Base-by-base conservation (phyloP, 2,888 invertebrate genomes). In the Lampropteryx suffumata region DNA sequence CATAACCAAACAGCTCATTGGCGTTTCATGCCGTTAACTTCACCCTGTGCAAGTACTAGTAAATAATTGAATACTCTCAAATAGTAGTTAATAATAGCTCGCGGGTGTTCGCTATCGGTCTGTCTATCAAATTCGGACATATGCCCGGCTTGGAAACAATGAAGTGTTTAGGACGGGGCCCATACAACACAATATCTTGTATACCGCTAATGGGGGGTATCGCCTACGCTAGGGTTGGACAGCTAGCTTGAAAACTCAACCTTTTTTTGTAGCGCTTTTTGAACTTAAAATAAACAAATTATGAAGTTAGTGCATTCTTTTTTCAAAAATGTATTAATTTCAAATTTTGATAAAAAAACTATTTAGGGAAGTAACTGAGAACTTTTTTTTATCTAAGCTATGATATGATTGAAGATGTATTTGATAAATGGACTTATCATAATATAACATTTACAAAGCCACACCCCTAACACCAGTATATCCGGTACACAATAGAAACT, bases 101-200 rank as follows among this genome's bases (percentile, higher is more conserved):
- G 53, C 40, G 53, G 54, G 50, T 43, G 30, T 50, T 35, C 11
- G 28, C 64, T 79, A 82, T 80, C 79, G 65, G 58, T 28, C 47
- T 53, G 63, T 64, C 72, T 73, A 82, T 83, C 82, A 76, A 69
- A 71, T 69, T 71, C 69, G 70, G 71, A 68, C 77, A 79, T 65
- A 67, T 64, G 70, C 65, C 69, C 62, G 53, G 59, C 52, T 62
- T 64, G 61, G 65, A 69, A 79, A 82, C 83, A 83, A 83, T 83
- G 79, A 76, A 69, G 71, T 79, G 73, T 79, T 79, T 79, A 73
- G 77, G 74, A 71, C 67, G 63, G 57, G 60, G 69, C 66, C 61
- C 65, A 55, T 64, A 77, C 76, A 77, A 77, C 76, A 78, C 78
- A 75, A 77, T 81, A 79, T 80, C 80, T 78, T 76, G 80, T 71